Evolutionary conservation across 2,797 vertebrate species (phyloP).

Genomic region (Steatocranus sp.): DNA sequence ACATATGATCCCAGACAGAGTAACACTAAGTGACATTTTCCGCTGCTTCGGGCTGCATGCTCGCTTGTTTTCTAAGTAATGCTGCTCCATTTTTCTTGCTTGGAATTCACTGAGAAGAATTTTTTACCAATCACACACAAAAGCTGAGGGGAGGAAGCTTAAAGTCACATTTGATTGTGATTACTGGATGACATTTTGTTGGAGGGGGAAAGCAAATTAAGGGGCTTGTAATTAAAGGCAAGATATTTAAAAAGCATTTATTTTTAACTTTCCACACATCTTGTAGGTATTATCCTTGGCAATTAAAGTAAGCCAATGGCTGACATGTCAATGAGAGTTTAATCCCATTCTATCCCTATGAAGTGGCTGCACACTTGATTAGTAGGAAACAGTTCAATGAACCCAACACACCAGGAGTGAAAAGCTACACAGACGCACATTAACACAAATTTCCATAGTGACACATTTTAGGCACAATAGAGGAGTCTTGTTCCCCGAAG

Average conservation of each 20-base stretch:
- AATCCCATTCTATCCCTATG: not conserved
- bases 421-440: not conserved
- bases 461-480: conserved; percentile 21
- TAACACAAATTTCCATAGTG: conserved; percentile 22
- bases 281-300: not conserved
- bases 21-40: not conserved
- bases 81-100: not conserved
- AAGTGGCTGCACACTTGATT: conserved; percentile 8
- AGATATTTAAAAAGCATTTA: not conserved
- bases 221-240: not conserved
- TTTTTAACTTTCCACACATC: not conserved
- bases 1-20: not conserved
- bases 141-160: not conserved
- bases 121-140: not conserved
- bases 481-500: not conserved
- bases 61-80: not conserved
- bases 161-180: not conserved
- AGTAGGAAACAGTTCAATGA: conserved; percentile 17
- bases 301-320: not conserved
- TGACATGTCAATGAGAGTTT: not conserved
- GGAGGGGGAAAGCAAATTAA: not conserved
- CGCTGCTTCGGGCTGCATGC: not conserved
- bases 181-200: not conserved
- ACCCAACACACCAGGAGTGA: not conserved
- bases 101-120: not conserved